Percentiles rank a stretch among this genome's conserved stretches.
Evolutionary conservation across 2,113 vertebrate genomes (phyloP).

Genomic region (Dinomys branickii): DNA sequence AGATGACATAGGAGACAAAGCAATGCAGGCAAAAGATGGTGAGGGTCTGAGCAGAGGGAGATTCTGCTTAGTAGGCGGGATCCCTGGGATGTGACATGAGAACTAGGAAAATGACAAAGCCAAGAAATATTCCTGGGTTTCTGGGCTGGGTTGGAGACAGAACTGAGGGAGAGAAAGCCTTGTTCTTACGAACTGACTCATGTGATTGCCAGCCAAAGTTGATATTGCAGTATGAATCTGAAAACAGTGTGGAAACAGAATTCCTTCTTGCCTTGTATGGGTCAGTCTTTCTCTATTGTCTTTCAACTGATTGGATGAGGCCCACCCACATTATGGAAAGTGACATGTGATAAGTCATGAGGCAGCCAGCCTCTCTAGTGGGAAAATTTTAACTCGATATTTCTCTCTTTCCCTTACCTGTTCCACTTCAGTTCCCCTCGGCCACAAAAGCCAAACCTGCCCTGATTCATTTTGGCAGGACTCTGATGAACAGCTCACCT

Average conservation of each 20-base stretch:
- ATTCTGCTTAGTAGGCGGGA: not conserved
- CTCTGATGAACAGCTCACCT: no score
- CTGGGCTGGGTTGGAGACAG: not conserved
- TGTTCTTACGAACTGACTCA: not conserved
- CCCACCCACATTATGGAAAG: not conserved
- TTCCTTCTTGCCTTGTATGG: not conserved
- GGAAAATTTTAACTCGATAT: no score
- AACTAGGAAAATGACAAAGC: not conserved
- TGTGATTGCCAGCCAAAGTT: not conserved
- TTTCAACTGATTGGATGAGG: not conserved
- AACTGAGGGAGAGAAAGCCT: not conserved
- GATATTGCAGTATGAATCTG: not conserved
- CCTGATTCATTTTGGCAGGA: no score
- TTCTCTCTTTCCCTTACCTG: no score
- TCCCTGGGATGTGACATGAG: not conserved
- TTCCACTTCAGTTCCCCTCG: no score
- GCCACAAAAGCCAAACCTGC: no score
- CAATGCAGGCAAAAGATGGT: not conserved
- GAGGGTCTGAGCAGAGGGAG: not conserved
- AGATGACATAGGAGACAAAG: not conserved
- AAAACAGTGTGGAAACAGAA: not conserved
- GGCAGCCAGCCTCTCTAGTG: no score
- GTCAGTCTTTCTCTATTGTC: not conserved
- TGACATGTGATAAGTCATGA: no score
- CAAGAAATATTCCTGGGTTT: not conserved